phyloP scores from a whole-genome alignment of 2,113 vertebrate species.

The Otus sunia region DNA sequence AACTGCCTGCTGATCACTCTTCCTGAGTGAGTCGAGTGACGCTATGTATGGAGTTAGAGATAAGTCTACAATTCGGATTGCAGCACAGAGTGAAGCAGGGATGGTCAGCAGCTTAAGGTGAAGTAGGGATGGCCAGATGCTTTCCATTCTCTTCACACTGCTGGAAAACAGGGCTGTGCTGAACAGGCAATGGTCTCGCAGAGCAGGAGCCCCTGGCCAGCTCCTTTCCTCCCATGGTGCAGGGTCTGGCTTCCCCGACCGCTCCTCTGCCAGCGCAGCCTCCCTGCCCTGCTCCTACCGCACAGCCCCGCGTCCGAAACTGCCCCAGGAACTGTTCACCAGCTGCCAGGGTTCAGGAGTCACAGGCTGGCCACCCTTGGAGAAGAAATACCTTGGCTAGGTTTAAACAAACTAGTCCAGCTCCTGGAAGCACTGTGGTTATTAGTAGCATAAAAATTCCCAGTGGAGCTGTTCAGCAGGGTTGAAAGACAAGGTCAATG shows the following conservation, averaged over 20 bases:
- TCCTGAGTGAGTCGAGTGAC: fast-evolving
- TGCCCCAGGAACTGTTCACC: fast-evolving
- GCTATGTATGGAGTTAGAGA: not conserved
- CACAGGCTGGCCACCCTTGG: not conserved
- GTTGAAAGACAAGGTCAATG: not conserved
- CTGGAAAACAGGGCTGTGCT: not conserved
- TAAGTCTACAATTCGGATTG: not conserved
- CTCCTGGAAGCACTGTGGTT: constrained; percentile 5
- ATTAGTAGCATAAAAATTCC: not conserved
- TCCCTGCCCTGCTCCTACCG: not conserved
- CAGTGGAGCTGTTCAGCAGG: not conserved
- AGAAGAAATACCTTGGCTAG: not conserved
- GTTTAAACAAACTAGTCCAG: not conserved
- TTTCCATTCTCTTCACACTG: not conserved
- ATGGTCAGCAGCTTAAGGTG: not conserved
- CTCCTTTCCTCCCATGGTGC: fast-evolving
- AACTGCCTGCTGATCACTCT: not conserved
- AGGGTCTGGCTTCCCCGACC: fast-evolving
- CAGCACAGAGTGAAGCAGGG: not conserved
- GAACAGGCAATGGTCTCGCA: not conserved
- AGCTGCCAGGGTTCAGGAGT: not conserved
- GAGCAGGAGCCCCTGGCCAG: not conserved
- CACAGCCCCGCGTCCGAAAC: fast-evolving
- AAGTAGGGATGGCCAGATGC: not conserved
- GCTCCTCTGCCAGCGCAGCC: not conserved